Conservation (phyloP, 2,888 invertebrate species). For the Pandemis corylana region DNA sequence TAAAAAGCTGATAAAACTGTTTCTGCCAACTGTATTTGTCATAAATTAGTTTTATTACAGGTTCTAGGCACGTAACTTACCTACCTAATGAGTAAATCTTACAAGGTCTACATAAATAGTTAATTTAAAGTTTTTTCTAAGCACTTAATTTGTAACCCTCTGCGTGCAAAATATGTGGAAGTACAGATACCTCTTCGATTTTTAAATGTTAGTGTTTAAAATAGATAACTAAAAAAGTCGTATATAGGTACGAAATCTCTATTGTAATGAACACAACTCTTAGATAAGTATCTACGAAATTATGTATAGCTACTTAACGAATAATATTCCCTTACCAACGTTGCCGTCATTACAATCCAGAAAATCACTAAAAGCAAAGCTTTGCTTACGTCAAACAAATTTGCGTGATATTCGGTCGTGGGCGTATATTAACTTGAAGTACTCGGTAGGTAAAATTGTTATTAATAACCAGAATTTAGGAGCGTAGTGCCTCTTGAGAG, state of each 20-base stretch:
- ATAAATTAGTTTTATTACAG: background rate
- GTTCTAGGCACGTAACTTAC: background rate
- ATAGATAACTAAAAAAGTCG: no score
- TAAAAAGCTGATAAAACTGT: background rate
- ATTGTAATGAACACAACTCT: no score
- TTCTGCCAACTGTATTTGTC: background rate
- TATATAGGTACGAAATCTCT: no score
- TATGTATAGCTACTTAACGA: no score
- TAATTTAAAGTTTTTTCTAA: no score
- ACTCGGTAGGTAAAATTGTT: background rate
- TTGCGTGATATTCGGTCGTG: constrained; percentile 4
- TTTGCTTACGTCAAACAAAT: constrained; percentile 2
- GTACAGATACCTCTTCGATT: no score
- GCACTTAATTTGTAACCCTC: no score
- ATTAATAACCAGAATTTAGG: background rate
- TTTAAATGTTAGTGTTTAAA: no score
- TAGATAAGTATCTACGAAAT: no score
- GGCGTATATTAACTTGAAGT: background rate
- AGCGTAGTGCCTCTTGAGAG: background rate
- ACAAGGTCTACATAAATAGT: no score
- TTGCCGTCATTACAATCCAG: background rate
- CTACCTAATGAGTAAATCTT: background rate
- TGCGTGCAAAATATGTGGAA: no score
- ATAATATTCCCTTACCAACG: no score
- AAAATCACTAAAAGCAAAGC: background rate